Evolutionary conservation across 2,113 vertebrate genomes (phyloP).

Genomic region (Psammodynastes pulverulentus): DNA sequence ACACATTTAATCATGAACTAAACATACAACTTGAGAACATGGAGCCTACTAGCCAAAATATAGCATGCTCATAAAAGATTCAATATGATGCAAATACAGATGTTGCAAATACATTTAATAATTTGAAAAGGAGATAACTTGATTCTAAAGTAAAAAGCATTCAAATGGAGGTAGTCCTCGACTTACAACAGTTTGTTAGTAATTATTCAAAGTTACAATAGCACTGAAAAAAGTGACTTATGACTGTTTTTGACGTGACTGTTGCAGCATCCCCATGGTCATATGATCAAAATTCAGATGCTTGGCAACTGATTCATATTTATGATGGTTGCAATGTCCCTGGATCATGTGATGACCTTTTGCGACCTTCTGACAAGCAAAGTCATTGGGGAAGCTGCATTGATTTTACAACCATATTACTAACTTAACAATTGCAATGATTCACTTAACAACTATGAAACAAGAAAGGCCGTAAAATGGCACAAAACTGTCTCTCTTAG

Average conservation of each 20-base stretch:
- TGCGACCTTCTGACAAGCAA: neutral
- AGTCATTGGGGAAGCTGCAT: neutral
- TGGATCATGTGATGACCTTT: neutral
- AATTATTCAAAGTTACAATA: neutral
- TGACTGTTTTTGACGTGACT: neutral
- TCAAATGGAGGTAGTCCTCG: neutral
- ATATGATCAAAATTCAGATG: neutral
- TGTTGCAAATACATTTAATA: neutral
- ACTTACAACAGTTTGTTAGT: neutral
- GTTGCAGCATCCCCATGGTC: neutral
- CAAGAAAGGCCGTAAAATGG: neutral
- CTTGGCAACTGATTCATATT: too few species aligned
- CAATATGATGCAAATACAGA: neutral
- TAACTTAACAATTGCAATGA: neutral
- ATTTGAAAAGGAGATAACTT: neutral
- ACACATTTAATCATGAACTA: neutral
- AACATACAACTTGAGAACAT: neutral
- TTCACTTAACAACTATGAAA: neutral
- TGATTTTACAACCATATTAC: neutral
- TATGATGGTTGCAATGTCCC: neutral
- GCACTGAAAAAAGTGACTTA: neutral
- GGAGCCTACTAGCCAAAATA: neutral
- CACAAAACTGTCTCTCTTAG: neutral
- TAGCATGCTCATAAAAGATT: neutral
- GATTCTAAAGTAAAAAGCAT: neutral